phyloP scores from a whole-genome alignment of 2,113 vertebrate genomes.

The Psilopogon haemacephalus region DNA sequence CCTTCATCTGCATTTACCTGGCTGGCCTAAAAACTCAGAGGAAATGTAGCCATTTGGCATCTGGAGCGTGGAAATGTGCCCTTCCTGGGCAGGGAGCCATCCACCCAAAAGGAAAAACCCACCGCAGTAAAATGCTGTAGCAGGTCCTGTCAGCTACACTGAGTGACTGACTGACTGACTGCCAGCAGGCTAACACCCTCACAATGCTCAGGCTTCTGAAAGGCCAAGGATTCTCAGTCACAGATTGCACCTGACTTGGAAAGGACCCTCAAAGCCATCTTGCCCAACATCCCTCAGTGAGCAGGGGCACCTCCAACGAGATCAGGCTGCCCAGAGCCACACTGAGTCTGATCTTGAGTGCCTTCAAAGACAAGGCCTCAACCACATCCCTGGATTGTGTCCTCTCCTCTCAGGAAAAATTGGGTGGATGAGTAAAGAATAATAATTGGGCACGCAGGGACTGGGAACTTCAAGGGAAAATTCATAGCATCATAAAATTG shows the following conservation, averaged over 20 bases:
- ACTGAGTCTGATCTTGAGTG: too few species aligned
- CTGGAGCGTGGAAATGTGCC: neutral
- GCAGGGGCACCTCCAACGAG: too few species aligned
- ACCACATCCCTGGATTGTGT: too few species aligned
- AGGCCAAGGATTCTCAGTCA: neutral
- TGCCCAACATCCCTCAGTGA: too few species aligned
- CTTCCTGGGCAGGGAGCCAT: neutral
- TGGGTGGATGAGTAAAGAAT: neutral
- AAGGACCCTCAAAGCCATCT: too few species aligned
- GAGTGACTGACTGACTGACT: neutral
- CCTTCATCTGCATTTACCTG: neutral
- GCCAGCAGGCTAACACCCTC: neutral
- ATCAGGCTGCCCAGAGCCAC: too few species aligned
- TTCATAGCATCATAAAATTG: too few species aligned
- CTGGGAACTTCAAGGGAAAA: neutral
- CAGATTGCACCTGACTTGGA: too few species aligned
- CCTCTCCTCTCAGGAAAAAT: neutral
- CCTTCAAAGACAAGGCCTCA: too few species aligned
- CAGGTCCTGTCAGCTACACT: neutral
- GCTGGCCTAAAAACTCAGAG: neutral
- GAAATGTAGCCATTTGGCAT: neutral
- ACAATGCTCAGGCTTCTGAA: neutral
- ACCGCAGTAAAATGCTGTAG: neutral
- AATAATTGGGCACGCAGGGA: accelerated
- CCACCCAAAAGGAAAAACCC: neutral